Evolutionary conservation across 2,888 invertebrate species (phyloP).

Genomic region (Cantharis flavilabris): DNA sequence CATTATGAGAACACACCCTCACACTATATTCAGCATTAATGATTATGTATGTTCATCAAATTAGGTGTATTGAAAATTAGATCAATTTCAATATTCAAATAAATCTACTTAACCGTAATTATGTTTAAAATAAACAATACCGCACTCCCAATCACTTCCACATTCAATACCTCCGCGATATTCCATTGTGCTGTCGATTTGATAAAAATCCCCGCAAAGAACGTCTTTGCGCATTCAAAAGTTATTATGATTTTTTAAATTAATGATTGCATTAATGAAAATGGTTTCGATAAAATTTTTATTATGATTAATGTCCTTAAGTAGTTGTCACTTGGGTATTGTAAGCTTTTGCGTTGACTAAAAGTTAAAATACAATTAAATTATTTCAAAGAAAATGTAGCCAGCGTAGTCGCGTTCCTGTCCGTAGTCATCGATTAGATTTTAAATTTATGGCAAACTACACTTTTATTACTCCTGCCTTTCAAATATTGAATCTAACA

Average conservation of each 20-base stretch:
- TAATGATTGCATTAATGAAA: neutral
- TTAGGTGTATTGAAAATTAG: neutral
- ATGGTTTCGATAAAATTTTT: neutral
- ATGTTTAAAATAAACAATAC: neutral
- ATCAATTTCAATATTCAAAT: neutral
- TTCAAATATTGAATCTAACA: neutral
- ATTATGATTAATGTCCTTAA: neutral
- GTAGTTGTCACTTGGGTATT: neutral
- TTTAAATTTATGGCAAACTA: neutral
- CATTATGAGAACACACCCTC: slow-evolving; percentile 4
- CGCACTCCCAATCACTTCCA: neutral
- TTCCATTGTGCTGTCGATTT: neutral
- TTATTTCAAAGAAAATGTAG: neutral
- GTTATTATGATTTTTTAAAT: neutral
- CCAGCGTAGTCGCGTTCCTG: neutral
- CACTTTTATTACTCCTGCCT: neutral
- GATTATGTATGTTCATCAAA: neutral
- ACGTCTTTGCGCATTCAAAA: neutral
- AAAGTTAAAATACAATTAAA: neutral
- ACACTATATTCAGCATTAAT: neutral
- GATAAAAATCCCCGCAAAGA: neutral
- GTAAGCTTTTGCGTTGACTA: neutral
- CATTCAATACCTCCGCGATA: neutral
- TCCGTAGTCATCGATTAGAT: neutral
- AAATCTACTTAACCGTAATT: neutral